Percentiles rank a stretch among this genome's conserved stretches.
Evolutionary conservation across 2,113 vertebrate species (phyloP).

Genomic region (Cercopithecus mona): DNA sequence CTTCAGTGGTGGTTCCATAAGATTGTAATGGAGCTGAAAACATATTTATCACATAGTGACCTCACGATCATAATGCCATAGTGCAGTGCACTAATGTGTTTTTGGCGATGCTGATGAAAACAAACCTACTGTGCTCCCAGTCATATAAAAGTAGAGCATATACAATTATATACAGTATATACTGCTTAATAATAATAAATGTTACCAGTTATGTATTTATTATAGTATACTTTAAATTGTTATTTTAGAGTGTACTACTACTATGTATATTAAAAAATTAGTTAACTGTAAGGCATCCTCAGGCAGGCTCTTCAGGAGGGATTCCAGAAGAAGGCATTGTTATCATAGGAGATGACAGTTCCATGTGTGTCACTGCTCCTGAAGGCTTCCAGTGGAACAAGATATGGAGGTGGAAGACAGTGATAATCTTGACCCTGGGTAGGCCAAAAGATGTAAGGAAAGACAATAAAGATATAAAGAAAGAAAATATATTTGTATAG

Average conservation of each 20-base stretch:
- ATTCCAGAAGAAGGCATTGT: neutral
- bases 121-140: too few species aligned
- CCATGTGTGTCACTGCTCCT: neutral
- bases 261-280: neutral
- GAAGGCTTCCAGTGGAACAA: neutral
- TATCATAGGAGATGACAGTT: neutral
- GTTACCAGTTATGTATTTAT: neutral
- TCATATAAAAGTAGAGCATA: too few species aligned
- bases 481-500: neutral
- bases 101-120: too few species aligned
- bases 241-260: neutral
- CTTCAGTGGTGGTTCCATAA: neutral
- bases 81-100: too few species aligned
- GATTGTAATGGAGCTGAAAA: neutral
- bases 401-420: neutral
- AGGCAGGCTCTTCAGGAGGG: neutral
- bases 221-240: neutral
- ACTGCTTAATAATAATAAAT: neutral
- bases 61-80: too few species aligned
- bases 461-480: neutral
- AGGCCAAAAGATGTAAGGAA: neutral
- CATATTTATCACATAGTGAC: too few species aligned
- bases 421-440: neutral
- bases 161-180: too few species aligned
- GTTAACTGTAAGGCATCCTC: neutral